Percentiles rank a stretch among this genome's conserved stretches.
These are phyloP conservation scores for Zaprionus nigranus DNA, from an alignment of 1,140 invertebrate species.

Conservation along the genomic window DNA sequence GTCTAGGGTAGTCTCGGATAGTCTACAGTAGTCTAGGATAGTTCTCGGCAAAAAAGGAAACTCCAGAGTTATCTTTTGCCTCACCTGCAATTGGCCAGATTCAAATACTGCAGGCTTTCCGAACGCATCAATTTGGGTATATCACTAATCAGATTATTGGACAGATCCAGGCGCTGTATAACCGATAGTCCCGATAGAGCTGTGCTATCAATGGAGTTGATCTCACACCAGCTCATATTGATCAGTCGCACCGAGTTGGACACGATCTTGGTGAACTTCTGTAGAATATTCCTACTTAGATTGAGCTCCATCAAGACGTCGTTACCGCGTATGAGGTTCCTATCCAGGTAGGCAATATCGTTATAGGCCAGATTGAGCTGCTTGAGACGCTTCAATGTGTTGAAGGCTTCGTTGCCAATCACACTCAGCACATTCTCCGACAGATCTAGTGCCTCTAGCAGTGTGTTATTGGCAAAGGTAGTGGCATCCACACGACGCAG, in stretches of 20 bases:
- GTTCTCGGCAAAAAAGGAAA: no score
- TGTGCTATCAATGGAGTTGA: conserved; percentile 85
- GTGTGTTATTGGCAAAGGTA: conserved; percentile 87
- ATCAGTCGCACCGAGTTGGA: conserved; percentile 86
- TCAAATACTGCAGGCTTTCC: conserved; percentile 86
- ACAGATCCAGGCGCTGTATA: conserved; percentile 86
- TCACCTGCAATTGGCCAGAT: conserved; percentile 85
- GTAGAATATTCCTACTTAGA: conserved; percentile 88
- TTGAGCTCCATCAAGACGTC: conserved; percentile 86
- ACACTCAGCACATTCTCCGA: conserved; percentile 87
- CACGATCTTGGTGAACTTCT: conserved; percentile 86
- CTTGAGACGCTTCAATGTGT: conserved; percentile 85
- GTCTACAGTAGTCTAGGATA: no score
- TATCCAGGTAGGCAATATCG: conserved; percentile 86
- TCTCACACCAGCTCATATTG: conserved; percentile 87
- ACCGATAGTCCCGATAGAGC: conserved; percentile 86
- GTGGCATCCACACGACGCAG: conserved; percentile 86
- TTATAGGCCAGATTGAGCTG: conserved; percentile 89
- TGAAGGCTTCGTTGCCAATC: conserved; percentile 86
- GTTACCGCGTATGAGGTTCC: conserved; percentile 86
- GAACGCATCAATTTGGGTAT: conserved; percentile 87
- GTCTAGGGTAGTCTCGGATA: no score
- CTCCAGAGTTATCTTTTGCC: not conserved
- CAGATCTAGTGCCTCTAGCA: conserved; percentile 87
- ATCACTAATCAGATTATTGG: conserved; percentile 86